These are phyloP conservation scores for Glareola pratincola DNA, from an alignment of 2,113 vertebrate genomes.

Conservation along the genomic window DNA sequence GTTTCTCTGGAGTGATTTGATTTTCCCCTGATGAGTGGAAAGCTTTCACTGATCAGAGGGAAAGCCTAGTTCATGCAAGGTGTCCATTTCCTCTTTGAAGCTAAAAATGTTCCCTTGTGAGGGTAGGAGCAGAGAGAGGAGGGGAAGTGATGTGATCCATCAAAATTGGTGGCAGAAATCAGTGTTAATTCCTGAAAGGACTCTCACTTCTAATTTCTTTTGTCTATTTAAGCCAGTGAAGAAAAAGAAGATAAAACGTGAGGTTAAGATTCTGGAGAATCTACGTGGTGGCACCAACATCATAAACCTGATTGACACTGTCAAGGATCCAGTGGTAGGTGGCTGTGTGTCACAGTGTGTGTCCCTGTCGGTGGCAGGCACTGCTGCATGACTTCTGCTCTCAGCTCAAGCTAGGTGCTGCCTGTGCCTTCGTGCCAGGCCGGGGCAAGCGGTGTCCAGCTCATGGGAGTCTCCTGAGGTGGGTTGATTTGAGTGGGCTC, in stretches of 20 bases:
- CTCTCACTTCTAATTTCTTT: slow-evolving; percentile 76
- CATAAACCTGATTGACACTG: slow-evolving; percentile 96
- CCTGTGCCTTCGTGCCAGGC: background rate
- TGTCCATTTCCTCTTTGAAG: background rate
- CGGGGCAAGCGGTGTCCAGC: fast-evolving
- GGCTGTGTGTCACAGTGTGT: background rate
- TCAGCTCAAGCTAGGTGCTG: background rate
- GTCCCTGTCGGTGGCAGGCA: fast-evolving
- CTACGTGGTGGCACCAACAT: slow-evolving; percentile 97
- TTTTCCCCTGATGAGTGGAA: background rate
- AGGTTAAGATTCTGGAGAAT: slow-evolving; percentile 99
- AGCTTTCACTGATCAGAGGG: background rate
- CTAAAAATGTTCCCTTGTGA: background rate
- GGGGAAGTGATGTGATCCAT: background rate
- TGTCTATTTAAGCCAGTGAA: slow-evolving; percentile 93
- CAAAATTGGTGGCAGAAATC: background rate
- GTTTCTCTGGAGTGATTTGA: background rate
- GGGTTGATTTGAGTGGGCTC: background rate
- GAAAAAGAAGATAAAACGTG: slow-evolving; percentile 99
- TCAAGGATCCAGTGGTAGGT: slow-evolving; percentile 98
- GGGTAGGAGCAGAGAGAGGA: background rate
- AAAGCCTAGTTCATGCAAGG: background rate
- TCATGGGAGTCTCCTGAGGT: background rate
- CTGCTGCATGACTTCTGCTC: background rate
- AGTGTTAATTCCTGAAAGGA: slow-evolving; percentile 55